phyloP scores from a whole-genome alignment of 2,797 vertebrate species.

The Lycodopsis pacificus region DNA sequence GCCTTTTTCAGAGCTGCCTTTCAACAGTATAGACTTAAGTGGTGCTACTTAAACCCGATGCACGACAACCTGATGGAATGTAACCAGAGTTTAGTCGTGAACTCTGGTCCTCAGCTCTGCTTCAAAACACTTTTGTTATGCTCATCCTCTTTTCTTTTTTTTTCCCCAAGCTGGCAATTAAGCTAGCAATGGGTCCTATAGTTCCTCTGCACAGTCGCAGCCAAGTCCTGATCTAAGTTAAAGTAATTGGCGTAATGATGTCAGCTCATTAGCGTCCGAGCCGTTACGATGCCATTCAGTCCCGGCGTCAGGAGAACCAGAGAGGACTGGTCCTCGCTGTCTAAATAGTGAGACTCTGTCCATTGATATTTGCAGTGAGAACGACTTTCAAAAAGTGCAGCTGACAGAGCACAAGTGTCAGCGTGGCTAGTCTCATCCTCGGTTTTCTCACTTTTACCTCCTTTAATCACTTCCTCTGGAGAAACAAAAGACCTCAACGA shows the following conservation, averaged over 20 bases:
- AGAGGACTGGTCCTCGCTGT: slow-evolving; percentile 58
- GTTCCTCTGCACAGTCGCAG: slow-evolving; percentile 68
- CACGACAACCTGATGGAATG: slow-evolving; percentile 65
- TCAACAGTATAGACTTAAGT: slow-evolving; percentile 33
- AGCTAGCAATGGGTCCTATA: slow-evolving; percentile 58
- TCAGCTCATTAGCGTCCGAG: slow-evolving; percentile 75
- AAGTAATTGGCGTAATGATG: slow-evolving; percentile 85
- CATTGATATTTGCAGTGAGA: slow-evolving; percentile 64
- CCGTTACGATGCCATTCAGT: slow-evolving; percentile 68
- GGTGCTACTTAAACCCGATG: slow-evolving; percentile 23
- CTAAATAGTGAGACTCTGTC: slow-evolving; percentile 58
- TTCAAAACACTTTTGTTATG: slow-evolving; percentile 71
- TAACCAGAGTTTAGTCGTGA: slow-evolving; percentile 49
- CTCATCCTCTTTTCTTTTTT: slow-evolving; percentile 57
- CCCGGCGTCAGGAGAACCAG: slow-evolving; percentile 59
- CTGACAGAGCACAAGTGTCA: slow-evolving; percentile 61
- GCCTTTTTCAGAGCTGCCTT: neutral
- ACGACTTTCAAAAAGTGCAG: slow-evolving; percentile 58
- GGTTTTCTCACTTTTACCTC: slow-evolving; percentile 67
- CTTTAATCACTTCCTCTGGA: slow-evolving; percentile 74
- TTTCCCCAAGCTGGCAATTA: slow-evolving; percentile 76
- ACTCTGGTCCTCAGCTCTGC: slow-evolving; percentile 44
- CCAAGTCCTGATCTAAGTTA: slow-evolving; percentile 80
- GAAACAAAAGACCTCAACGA: slow-evolving; percentile 72
- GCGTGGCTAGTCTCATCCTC: slow-evolving; percentile 40